Base-by-base conservation (phyloP, 2,113 vertebrate species). In the Xenopus laevis region DNA sequence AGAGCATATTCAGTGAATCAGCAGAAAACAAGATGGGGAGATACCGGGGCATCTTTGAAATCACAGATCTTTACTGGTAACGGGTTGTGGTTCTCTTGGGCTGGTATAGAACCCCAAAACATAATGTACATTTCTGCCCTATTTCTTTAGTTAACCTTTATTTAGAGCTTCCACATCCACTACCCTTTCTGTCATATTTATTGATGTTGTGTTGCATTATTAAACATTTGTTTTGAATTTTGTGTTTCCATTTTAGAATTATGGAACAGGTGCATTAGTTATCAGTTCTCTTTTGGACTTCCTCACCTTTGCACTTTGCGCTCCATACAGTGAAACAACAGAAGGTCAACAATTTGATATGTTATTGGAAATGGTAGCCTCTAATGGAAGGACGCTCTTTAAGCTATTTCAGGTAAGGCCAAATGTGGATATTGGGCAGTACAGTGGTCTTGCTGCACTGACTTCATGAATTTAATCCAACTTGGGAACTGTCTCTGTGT, bases 341-440 rank as follows among this genome's bases (percentile, higher is more conserved):
- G 97, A 99, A 84, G 92, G 97, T 68, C 97, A 99, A 87, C 97
- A 98, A 84, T 99, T 99, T 82, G 97, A 99, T 86, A 98, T 98
- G 97, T 87, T 99, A 74, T 88, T 99, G 47, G 97, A 99, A 84
- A 99, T 99, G 97, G 96, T 94, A 63, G 97, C 97, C 16, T 92
- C 91, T 70, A 92, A 98, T 71, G 97, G 97, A 72, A 93, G 97
- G 82, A 98, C 97, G 0, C 87, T 99, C 1, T 99, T 98, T 83
- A 99, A 98, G 78, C 95, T 99, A 63, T 99, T 99, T 81, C 97
- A 99, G 96, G 97, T 98, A 70, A 83, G 81, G 71, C 0, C 69
- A 40, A 4, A 40, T 40, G 33, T 40, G 6, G 33, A 40, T 7
- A 40, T 40, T 33, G 6, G 30, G 30, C 30, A 33, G 30, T 33